A percentile compares a stretch with the other conserved stretches of the same genome.
Evolutionary conservation across 2,888 invertebrate genomes (phyloP).

Genomic region (Andrena bicolor): DNA sequence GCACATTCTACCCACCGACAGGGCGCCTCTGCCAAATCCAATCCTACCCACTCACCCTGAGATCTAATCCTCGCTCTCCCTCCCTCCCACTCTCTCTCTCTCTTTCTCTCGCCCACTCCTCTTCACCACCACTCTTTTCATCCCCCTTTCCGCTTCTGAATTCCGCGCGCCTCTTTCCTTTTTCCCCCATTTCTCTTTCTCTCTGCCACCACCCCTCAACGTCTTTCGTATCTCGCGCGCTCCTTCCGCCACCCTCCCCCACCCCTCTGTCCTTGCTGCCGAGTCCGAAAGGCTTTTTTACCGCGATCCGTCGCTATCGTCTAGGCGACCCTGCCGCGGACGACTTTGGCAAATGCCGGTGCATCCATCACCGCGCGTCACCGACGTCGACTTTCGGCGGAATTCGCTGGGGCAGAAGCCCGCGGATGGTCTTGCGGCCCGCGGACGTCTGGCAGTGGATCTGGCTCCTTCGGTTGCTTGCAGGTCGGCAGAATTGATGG

Average conservation of each 20-base stretch:
- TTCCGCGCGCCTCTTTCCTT: slow-evolving; percentile 36
- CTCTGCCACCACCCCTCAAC: not conserved
- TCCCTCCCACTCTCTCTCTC: slow-evolving; percentile 3
- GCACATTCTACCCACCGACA: slow-evolving; percentile 66
- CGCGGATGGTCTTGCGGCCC: no score
- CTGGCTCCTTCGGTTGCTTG: no score
- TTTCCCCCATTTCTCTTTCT: slow-evolving; percentile 37
- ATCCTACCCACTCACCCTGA: slow-evolving; percentile 75
- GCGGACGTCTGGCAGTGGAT: no score
- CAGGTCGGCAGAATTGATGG: no score
- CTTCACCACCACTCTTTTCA: slow-evolving; percentile 15
- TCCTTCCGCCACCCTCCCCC: not conserved
- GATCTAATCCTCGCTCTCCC: slow-evolving; percentile 69
- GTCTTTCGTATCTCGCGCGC: slow-evolving; percentile 45
- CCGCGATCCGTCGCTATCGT: slow-evolving; percentile 60
- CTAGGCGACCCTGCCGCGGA: slow-evolving; percentile 51
- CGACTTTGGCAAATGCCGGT: slow-evolving; percentile 68
- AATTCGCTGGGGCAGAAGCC: no score
- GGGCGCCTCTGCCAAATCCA: slow-evolving; percentile 77
- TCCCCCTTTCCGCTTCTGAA: slow-evolving; percentile 41
- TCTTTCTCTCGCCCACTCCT: slow-evolving; percentile 8
- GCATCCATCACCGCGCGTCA: slow-evolving; percentile 69
- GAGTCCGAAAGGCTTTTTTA: slow-evolving; percentile 47
- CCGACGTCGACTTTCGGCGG: slow-evolving; percentile 5
- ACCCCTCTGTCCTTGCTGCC: slow-evolving; percentile 45